Base-by-base conservation (phyloP, 2,797 vertebrate species). In the Enteromius mattozi region DNA sequence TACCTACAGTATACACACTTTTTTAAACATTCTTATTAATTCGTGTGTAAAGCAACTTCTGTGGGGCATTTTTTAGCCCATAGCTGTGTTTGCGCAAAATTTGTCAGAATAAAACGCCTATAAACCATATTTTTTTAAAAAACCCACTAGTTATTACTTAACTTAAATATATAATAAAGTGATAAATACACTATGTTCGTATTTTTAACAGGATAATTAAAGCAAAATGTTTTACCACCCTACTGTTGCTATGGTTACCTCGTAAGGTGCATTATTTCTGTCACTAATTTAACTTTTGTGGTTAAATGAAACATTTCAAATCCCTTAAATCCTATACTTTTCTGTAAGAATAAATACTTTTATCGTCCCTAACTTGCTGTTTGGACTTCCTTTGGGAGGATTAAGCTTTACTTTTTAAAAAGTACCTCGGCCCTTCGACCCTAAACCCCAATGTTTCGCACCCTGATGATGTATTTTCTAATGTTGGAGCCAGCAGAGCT, bases 191-290 rank as follows among this genome's bases (percentile, higher is more conserved):
- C 10, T 9, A 47, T 33, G 24, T 49, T 72, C 17, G 47, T 21
- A 51, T 54, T 54, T 47, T 33, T 75, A 21, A 9, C 30, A 0
- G 1, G 27, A 33, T 19, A 49, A 47, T 49, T 3, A 27, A 49
- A 30, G 6, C 2, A 19, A 75, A 75, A 21, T 19, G 5, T 19
- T 51, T 45, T 1, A 12, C 6, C 35, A 40, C 54, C 13, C 54
- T 59, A 61, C 75, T 24, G 54, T 42, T 78, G 56, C 14, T 42
- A 78, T 61, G 54, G 14, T 24, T 78, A 78, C n/a, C 6, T 61
- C 6, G n/a, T 27, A 59, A 72, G 7, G 6, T 45, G 42, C 42
- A 45, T 45, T 13, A 13, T 24, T 24, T 59, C 21, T 78, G 1
- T 13, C 42, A 27, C 33, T 77, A 33, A 12, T 27, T 21, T 40